Evolutionary conservation across 1,140 invertebrate species (phyloP).

Genomic region (Drosophila repletoides): DNA sequence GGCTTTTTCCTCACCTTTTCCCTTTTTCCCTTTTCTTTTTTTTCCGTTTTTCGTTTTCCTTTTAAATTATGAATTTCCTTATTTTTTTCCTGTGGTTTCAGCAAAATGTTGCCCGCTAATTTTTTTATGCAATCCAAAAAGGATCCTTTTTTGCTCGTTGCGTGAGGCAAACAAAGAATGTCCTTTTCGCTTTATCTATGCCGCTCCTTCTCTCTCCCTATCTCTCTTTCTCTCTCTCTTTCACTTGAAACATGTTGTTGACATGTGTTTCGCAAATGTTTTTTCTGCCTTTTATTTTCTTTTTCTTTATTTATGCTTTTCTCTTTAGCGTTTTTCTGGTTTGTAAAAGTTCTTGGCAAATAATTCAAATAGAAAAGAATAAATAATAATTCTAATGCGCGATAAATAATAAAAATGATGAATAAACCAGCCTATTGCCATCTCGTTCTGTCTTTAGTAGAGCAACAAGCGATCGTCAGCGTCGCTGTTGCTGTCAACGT

Average conservation of each 20-base stretch:
- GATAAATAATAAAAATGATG: slow-evolving; percentile 38
- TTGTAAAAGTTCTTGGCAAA: too few relatives aligned
- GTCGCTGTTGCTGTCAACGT: slow-evolving; percentile 5
- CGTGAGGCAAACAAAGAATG: slow-evolving; percentile 25
- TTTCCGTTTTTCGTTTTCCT: slow-evolving; percentile 3
- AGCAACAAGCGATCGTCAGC: slow-evolving; percentile 48
- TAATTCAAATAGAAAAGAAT: not conserved
- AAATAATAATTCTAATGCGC: slow-evolving; percentile 49
- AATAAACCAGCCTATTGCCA: slow-evolving; percentile 6
- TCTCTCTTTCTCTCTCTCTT: slow-evolving; percentile 6
- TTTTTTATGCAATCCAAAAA: not conserved
- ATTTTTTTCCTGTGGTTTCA: slow-evolving; percentile 26
- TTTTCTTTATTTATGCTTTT: slow-evolving; percentile 2
- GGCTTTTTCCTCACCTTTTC: slow-evolving; percentile 17
- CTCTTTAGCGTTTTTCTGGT: too few relatives aligned
- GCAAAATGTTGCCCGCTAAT: slow-evolving; percentile 44
- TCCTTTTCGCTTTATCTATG: too few relatives aligned
- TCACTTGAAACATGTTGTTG: slow-evolving; percentile 64
- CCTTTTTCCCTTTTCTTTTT: not conserved
- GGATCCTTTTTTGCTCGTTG: not conserved
- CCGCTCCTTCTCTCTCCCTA: not conserved
- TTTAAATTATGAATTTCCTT: slow-evolving; percentile 55
- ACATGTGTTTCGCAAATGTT: slow-evolving; percentile 80
- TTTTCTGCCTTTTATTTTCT: slow-evolving; percentile 19
- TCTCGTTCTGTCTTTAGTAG: slow-evolving; percentile 20